Percentiles rank a stretch among this genome's conserved stretches.
phyloP scores from a whole-genome alignment of 2,113 vertebrate species.

The Poecilia latipinna region DNA sequence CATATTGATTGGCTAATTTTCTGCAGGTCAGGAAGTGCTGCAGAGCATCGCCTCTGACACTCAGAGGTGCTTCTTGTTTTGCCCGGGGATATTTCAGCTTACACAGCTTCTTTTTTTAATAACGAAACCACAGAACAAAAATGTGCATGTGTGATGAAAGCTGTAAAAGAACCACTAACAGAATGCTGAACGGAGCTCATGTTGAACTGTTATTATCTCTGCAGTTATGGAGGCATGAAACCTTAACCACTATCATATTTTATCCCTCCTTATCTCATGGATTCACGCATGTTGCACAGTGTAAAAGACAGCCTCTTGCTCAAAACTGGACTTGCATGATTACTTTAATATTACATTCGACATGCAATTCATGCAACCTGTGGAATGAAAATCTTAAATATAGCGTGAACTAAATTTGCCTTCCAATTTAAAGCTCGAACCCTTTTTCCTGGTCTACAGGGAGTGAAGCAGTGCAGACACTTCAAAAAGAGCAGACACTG shows the following conservation, averaged over 20 bases:
- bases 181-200: neutral
- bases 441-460: constrained; percentile 3
- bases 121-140: neutral
- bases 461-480: constrained; percentile 19
- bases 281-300: constrained; percentile 17
- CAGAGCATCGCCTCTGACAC: neutral
- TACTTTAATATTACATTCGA: constrained; percentile 31
- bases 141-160: neutral
- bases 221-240: constrained; percentile 26
- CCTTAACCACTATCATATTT: constrained; percentile 13
- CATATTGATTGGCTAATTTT: neutral
- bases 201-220: neutral
- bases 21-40: neutral
- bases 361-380: constrained; percentile 34
- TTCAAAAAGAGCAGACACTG: constrained; percentile 12
- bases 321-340: constrained; percentile 41
- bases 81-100: constrained; percentile 4
- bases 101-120: neutral
- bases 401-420: constrained; percentile 47
- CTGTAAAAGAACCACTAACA: constrained; percentile 11
- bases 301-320: constrained; percentile 16
- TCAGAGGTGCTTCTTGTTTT: neutral
- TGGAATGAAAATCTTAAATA: constrained; percentile 64
- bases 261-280: constrained; percentile 16
- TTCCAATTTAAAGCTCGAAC: constrained; percentile 43